These are phyloP conservation scores for Catocala sponsa DNA, from an alignment of 2,888 invertebrate genomes.

Conservation along the genomic window DNA sequence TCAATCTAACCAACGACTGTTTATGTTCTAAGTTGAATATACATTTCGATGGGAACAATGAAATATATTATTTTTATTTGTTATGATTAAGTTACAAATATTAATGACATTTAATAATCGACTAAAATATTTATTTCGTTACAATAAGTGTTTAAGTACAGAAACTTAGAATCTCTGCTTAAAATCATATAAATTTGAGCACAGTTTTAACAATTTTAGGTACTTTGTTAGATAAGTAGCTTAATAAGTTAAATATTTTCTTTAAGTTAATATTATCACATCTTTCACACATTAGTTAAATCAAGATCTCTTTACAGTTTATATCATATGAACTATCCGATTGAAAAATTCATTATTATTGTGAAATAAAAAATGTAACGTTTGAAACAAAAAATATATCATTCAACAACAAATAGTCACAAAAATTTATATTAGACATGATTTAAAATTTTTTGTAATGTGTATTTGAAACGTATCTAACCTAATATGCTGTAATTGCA, in stretches of 20 bases:
- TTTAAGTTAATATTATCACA: conserved; percentile 46
- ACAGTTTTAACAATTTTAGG: conserved; percentile 31
- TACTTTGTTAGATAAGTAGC: conserved; percentile 33
- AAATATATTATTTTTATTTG: conserved; percentile 16
- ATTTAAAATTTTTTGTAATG: not conserved
- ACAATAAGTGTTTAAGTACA: conserved; percentile 51
- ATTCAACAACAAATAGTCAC: not conserved
- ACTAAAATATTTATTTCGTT: conserved; percentile 46
- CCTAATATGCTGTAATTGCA: conserved; percentile 1
- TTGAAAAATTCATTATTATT: not conserved
- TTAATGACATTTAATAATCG: conserved; percentile 40
- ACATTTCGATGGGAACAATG: conserved; percentile 29
- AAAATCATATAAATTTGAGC: conserved; percentile 43
- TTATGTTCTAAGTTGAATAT: conserved; percentile 26
- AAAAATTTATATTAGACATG: not conserved
- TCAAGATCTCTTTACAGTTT: conserved; percentile 15
- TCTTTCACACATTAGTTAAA: conserved; percentile 25
- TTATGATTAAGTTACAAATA: conserved; percentile 15
- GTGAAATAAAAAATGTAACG: no score
- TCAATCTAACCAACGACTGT: conserved; percentile 22
- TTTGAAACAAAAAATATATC: no score
- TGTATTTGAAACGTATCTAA: not conserved
- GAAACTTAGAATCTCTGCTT: conserved; percentile 31
- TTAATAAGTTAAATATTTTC: conserved; percentile 27
- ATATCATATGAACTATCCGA: conserved; percentile 3